Evolutionary conservation across 2,113 vertebrate species (phyloP).

Genomic region (Corvus hawaiiensis): DNA sequence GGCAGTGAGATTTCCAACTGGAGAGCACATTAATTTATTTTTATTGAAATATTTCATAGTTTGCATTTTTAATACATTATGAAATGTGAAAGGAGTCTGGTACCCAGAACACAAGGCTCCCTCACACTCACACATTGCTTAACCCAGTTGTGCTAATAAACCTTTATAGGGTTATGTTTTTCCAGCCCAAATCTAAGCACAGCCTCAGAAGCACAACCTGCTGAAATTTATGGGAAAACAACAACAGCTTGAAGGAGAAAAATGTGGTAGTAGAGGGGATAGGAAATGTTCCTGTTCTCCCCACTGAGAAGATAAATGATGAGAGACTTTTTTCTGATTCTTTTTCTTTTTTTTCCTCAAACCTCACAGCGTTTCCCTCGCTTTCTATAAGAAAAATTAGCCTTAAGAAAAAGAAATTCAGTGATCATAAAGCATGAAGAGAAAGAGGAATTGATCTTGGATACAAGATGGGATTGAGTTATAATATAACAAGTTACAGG

Average conservation of each 20-base stretch:
- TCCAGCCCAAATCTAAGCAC: constrained; percentile 23
- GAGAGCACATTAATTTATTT: constrained; percentile 51
- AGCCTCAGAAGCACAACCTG: constrained; percentile 50
- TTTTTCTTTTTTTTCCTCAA: neutral
- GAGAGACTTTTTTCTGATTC: neutral
- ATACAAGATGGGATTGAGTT: constrained; percentile 68
- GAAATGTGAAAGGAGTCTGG: constrained; percentile 46
- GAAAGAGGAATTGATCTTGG: constrained; percentile 66
- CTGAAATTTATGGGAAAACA: constrained; percentile 64
- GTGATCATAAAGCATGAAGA: constrained; percentile 59
- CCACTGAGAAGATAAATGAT: constrained; percentile 45
- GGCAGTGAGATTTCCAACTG: constrained; percentile 58
- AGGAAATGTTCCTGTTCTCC: neutral
- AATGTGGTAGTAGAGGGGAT: neutral
- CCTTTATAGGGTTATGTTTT: constrained; percentile 54
- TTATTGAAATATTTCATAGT: constrained; percentile 38
- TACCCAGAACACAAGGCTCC: constrained; percentile 39
- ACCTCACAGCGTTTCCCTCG: neutral
- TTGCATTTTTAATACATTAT: constrained; percentile 55
- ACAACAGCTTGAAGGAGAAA: constrained; percentile 51
- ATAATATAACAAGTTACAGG: constrained; percentile 63
- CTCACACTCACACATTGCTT: constrained; percentile 52
- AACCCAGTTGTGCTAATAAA: constrained; percentile 69
- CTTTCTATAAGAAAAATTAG: constrained; percentile 59
- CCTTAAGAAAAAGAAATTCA: constrained; percentile 53